These are phyloP conservation scores for Cataglyphis cursor DNA, from an alignment of 2,888 invertebrate genomes.

Conservation along the genomic window DNA sequence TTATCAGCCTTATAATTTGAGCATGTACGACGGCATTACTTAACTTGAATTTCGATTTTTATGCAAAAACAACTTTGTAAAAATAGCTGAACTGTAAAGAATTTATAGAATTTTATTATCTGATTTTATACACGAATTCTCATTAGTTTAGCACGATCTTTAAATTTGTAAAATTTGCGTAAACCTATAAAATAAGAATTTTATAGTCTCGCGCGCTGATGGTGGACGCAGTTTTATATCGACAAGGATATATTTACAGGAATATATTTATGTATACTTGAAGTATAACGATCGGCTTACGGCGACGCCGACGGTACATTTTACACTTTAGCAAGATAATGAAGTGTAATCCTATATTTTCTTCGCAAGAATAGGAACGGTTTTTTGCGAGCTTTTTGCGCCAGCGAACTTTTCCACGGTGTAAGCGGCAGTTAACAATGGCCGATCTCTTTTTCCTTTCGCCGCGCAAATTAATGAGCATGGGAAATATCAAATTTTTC, in stretches of 20 bases:
- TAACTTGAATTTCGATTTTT: background rate
- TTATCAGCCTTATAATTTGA: conserved; percentile 28
- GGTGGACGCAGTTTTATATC: conserved; percentile 28
- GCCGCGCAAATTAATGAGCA: conserved; percentile 48
- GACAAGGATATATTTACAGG: conserved; percentile 51
- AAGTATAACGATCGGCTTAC: conserved; percentile 73
- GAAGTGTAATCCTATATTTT: conserved; percentile 74
- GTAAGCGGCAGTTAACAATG: conserved; percentile 54
- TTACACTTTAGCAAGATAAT: conserved; percentile 66
- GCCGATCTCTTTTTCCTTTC: conserved; percentile 45
- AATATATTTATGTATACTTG: conserved; percentile 47
- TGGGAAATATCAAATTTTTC: conserved; percentile 51
- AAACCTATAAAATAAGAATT: conserved; percentile 19
- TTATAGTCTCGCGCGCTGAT: conserved; percentile 19
- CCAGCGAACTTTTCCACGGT: conserved; percentile 52
- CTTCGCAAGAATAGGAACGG: conserved; percentile 69
- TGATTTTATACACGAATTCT: background rate
- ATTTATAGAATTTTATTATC: conserved; percentile 3
- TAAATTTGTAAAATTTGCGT: conserved; percentile 24
- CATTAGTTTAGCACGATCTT: background rate
- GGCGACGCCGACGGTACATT: conserved; percentile 67
- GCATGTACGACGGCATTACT: background rate
- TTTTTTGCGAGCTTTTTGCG: conserved; percentile 60
- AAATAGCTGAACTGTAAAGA: background rate
- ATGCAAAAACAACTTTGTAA: background rate